Percentiles rank a stretch among this genome's conserved stretches.
phyloP scores from a whole-genome alignment of 2,888 invertebrate species.

The Cepaea hortensis region DNA sequence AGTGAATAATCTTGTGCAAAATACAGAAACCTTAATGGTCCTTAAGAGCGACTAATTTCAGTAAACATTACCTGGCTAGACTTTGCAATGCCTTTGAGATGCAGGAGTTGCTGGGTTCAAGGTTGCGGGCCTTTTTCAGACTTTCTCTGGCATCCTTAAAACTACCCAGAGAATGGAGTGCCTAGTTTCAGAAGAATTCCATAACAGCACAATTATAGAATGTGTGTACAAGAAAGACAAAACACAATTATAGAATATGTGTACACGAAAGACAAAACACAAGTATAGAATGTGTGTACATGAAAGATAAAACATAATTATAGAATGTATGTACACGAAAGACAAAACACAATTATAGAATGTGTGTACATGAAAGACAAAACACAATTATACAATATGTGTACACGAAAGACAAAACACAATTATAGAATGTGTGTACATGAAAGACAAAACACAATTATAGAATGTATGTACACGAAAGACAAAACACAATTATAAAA shows the following conservation, averaged over 20 bases:
- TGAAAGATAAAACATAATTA: no score
- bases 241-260: background rate
- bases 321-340: no score
- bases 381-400: no score
- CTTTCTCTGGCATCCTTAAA: slow-evolving; percentile 39
- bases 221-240: background rate
- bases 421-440: background rate
- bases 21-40: no score
- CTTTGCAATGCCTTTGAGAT: slow-evolving; percentile 59
- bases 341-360: no score
- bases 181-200: slow-evolving; percentile 21
- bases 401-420: background rate
- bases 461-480: background rate
- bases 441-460: background rate
- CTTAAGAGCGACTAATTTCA: background rate
- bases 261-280: background rate
- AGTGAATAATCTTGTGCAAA: no score
- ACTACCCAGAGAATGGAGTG: slow-evolving; percentile 43
- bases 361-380: no score
- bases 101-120: slow-evolving; percentile 52
- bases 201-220: background rate
- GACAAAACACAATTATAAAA: no score
- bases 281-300: background rate
- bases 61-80: slow-evolving; percentile 58
- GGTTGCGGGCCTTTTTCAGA: slow-evolving; percentile 35